Conservation (phyloP, 1,140 invertebrate genomes). For the Ruditapes philippinarum region DNA sequence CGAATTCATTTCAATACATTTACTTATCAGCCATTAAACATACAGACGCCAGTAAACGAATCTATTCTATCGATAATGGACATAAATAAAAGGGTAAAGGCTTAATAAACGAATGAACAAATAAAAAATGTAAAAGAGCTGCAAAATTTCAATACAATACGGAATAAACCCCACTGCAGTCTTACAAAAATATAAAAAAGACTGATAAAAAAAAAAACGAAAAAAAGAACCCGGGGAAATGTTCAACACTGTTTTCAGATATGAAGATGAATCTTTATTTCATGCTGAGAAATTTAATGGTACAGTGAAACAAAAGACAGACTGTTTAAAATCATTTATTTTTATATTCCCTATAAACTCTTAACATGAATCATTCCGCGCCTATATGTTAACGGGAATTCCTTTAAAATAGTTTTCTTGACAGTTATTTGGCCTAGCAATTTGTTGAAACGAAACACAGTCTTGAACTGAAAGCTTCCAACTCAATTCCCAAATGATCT, state of each 20-base stretch:
- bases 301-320: not conserved
- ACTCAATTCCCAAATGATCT: not conserved
- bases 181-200: no score
- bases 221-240: not conserved
- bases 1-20: no score
- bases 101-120: no score
- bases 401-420: not conserved
- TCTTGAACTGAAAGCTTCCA: not conserved
- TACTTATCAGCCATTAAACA: no score
- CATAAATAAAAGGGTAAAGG: no score
- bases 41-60: no score
- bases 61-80: no score
- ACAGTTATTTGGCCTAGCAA: constrained; percentile 22
- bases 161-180: no score
- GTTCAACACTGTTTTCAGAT: not conserved
- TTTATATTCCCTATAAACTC: not conserved
- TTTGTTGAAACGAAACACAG: not conserved
- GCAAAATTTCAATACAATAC: no score
- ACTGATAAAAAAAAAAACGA: no score
- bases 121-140: no score
- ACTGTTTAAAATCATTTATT: not conserved
- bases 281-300: not conserved
- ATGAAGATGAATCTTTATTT: not conserved
- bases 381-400: constrained; percentile 3
- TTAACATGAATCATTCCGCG: constrained; percentile 8